These are phyloP conservation scores for Drosophila meridiana DNA, from an alignment of 2,888 invertebrate species.

Conservation along the genomic window DNA sequence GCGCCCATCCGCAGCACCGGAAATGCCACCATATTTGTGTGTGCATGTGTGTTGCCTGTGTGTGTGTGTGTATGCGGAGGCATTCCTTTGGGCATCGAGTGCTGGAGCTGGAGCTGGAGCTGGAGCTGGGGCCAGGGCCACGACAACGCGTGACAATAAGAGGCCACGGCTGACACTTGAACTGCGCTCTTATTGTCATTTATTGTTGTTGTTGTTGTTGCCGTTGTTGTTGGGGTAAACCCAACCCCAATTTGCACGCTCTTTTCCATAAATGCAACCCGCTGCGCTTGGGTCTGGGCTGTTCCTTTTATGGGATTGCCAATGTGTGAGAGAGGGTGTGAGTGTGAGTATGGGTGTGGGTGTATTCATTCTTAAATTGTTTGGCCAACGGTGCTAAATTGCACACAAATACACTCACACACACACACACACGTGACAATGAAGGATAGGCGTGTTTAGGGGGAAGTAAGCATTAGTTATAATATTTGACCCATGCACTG, in stretches of 20 bases:
- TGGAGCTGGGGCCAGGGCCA: conserved; percentile 31
- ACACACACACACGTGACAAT: conserved; percentile 48
- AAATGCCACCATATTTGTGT: conserved; percentile 76
- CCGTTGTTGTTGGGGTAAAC: conserved; percentile 30
- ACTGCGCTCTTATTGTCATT: conserved; percentile 79
- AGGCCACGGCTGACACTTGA: conserved; percentile 80
- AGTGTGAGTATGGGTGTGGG: not conserved
- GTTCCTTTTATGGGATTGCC: conserved; percentile 42
- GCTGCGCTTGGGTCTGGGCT: conserved; percentile 44
- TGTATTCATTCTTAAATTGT: conserved; percentile 57
- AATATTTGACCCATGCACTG: conserved; percentile 75
- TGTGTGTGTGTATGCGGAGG: conserved; percentile 34
- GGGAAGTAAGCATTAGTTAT: conserved; percentile 55
- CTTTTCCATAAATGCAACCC: conserved; percentile 72
- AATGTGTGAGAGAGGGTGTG: not conserved
- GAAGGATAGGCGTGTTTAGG: conserved; percentile 4
- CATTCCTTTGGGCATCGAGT: conserved; percentile 74
- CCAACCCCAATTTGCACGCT: conserved; percentile 78
- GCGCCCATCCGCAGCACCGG: conserved; percentile 64
- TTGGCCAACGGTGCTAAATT: conserved; percentile 78
- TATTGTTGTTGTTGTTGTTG: conserved; percentile 71
- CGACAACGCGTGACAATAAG: conserved; percentile 78
- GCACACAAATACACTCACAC: conserved; percentile 64
- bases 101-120: conserved; percentile 30
- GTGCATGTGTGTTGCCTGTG: conserved; percentile 31